phyloP scores from a whole-genome alignment of 2,797 vertebrate genomes.

The Pagetopsis macropterus region DNA sequence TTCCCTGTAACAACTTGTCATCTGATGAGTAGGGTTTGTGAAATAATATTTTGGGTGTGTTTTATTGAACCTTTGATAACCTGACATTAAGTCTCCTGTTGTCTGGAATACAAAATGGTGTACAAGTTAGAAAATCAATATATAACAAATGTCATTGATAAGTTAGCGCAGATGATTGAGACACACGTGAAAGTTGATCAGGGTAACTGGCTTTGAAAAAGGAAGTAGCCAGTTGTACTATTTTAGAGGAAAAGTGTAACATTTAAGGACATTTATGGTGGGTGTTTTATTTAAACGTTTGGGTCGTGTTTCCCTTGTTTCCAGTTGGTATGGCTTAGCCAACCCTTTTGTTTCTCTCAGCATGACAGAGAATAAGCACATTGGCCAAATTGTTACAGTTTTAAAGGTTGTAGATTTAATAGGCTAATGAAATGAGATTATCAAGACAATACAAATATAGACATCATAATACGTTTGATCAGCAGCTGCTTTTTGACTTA shows the following conservation, averaged over 20 bases:
- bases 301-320: no score
- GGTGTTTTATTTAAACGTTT: no score
- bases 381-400: no score
- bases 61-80: slow-evolving; percentile 7
- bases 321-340: neutral
- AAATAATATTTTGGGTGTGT: slow-evolving; percentile 10
- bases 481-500: no score
- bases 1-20: neutral
- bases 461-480: no score
- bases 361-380: neutral
- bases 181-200: neutral
- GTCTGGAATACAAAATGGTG: neutral
- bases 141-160: neutral
- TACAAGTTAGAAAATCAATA: neutral
- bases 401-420: no score
- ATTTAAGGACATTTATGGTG: no score
- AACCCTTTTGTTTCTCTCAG: neutral
- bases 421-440: no score
- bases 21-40: neutral
- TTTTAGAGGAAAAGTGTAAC: neutral
- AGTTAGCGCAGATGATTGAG: neutral
- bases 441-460: no score
- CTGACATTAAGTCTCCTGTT: neutral
- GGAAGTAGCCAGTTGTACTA: neutral
- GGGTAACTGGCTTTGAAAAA: neutral